Evolutionary conservation across 1,140 invertebrate genomes (phyloP).

Genomic region (Whitmania pigra): DNA sequence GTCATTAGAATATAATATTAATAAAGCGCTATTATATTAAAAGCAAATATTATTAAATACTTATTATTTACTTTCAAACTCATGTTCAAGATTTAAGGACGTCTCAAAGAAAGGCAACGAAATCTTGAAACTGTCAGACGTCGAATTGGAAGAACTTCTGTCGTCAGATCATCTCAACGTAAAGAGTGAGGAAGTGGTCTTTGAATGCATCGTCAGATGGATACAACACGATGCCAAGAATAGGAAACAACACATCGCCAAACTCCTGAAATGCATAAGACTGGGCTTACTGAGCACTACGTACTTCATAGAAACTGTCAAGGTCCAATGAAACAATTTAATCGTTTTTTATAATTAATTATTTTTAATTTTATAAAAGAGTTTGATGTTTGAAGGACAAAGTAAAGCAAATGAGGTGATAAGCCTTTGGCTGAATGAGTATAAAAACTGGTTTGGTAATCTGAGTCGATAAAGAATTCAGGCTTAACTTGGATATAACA

Average conservation of each 20-base stretch:
- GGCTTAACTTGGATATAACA: too few relatives aligned
- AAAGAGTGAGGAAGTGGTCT: constrained; percentile 80
- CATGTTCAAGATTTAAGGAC: constrained; percentile 28
- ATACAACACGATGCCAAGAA: constrained; percentile 86
- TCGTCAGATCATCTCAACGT: constrained; percentile 92
- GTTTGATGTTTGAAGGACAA: too few relatives aligned
- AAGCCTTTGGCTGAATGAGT: too few relatives aligned
- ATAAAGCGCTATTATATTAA: too few relatives aligned
- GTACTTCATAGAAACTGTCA: constrained; percentile 58
- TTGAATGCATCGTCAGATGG: constrained; percentile 81
- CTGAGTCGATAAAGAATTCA: too few relatives aligned
- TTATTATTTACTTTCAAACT: too few relatives aligned
- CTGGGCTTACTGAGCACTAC: constrained; percentile 71
- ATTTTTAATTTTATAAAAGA: too few relatives aligned
- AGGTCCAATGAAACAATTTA: constrained; percentile 31
- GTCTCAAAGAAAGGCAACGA: constrained; percentile 89
- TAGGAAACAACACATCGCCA: constrained; percentile 64
- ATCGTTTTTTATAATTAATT: too few relatives aligned
- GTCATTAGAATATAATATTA: too few relatives aligned
- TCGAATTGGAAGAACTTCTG: constrained; percentile 85
- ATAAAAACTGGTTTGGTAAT: too few relatives aligned
- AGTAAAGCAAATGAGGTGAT: too few relatives aligned
- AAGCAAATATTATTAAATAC: too few relatives aligned
- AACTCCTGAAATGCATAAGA: constrained; percentile 60
- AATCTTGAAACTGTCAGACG: constrained; percentile 76